Conservation (phyloP, 2,888 invertebrate species). For the Papilio protenor region DNA sequence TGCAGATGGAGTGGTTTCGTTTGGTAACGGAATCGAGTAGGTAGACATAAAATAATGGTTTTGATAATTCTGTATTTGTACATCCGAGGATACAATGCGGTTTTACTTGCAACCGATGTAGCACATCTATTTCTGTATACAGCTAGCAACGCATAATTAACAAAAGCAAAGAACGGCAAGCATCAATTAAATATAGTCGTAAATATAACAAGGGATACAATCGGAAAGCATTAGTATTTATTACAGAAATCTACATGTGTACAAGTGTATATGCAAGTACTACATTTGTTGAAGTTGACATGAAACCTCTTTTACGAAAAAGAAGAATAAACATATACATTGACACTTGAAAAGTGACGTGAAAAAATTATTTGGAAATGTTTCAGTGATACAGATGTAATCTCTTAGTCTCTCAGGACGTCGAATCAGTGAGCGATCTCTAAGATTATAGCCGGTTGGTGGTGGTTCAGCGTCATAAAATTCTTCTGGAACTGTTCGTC, state of each 20-base stretch:
- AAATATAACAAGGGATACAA: neutral
- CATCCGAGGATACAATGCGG: neutral
- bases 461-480: too few relatives aligned
- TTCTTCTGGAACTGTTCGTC: too few relatives aligned
- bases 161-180: neutral
- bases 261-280: neutral
- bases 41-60: neutral
- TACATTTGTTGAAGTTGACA: too few relatives aligned
- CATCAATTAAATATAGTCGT: neutral
- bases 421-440: too few relatives aligned
- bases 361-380: too few relatives aligned
- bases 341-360: too few relatives aligned
- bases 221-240: neutral
- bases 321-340: too few relatives aligned
- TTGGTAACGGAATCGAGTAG: neutral
- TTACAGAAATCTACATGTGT: neutral
- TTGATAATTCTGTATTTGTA: neutral
- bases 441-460: too few relatives aligned
- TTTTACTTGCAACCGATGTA: too few relatives aligned
- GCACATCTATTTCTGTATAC: neutral
- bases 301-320: too few relatives aligned
- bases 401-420: too few relatives aligned
- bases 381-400: too few relatives aligned
- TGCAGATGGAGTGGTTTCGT: neutral
- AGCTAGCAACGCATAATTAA: neutral